Evolutionary conservation across 1,140 invertebrate genomes (phyloP), one percentile per base, ranked within the genome.

Genomic region (Lepidurus packardi): DNA sequence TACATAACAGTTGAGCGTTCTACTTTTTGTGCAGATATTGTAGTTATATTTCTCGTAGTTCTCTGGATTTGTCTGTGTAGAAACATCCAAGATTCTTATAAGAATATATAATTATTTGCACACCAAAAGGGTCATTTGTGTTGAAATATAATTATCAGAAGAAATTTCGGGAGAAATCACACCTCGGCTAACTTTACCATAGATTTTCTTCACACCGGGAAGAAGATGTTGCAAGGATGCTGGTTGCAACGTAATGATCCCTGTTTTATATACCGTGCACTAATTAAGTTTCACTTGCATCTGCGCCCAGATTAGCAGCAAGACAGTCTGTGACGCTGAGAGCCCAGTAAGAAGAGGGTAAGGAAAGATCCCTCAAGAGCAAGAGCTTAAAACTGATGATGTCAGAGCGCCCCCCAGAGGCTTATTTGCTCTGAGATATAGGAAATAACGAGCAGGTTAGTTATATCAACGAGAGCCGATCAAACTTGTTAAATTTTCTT

Each of bases 221-320:
- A 65, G 16, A n/a, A 65, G 53, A 65, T 65, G 53, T n/a, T 21
- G 53, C 8, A 65, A 65, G 53, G 13, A 65, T 16, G 53, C 53
- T 65, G n/a, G 13, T 65, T 16, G 53, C 53, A 65, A 65, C 53
- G 8, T 65, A 65, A 65, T 65, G 53, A 65, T 65, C 53, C 21
- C 53, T 65, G 53, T 65, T 65, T 65, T 65, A 21, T 65, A 65
- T 21, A 65, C 53, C 53, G 16, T n/a, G 53, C 53, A 65, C 53
- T 65, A 65, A 65, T 65, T 65, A 65, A 65, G 53, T 65, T 65
- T 65, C n/a, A 65, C 21, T 65, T 65, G 53, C 53, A 65, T 65
- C 53, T 65, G 53, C 21, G 53, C 53, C 53, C 21, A 65, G 53
- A 65, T 65, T 65, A 65, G 53, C 53, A 65, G 53, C 53, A 21